phyloP scores from a whole-genome alignment of 2,113 vertebrate species.

The Myotis davidii region DNA sequence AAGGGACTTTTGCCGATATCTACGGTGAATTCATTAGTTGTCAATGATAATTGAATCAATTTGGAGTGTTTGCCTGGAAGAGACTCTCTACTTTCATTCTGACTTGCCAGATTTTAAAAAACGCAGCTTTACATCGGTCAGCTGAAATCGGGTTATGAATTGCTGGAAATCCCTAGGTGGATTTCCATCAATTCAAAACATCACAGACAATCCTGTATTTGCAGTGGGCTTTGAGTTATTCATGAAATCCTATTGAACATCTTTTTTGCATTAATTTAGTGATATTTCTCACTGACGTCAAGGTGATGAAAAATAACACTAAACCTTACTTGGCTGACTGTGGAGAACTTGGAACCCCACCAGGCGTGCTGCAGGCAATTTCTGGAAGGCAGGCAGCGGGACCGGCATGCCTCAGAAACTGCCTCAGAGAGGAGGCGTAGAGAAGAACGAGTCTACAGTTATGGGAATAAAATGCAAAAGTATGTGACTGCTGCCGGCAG shows the following conservation, averaged over 20 bases:
- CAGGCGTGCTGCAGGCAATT: constrained; percentile 74
- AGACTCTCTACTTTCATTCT: constrained; percentile 35
- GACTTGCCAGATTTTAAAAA: constrained; percentile 44
- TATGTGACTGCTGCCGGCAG: constrained; percentile 47
- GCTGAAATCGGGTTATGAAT: constrained; percentile 70
- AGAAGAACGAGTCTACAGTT: constrained; percentile 42
- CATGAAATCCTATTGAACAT: constrained; percentile 72
- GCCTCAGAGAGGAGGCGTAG: constrained; percentile 63
- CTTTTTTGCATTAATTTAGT: constrained; percentile 81
- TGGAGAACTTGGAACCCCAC: constrained; percentile 74
- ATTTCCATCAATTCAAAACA: constrained; percentile 70
- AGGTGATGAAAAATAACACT: constrained; percentile 80
- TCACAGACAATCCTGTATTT: constrained; percentile 65
- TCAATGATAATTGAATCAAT: constrained; percentile 67
- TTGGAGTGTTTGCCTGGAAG: constrained; percentile 49
- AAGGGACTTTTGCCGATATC: constrained; percentile 15
- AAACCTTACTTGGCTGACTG: constrained; percentile 76
- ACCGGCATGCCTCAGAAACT: constrained; percentile 53
- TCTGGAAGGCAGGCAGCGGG: constrained; percentile 68
- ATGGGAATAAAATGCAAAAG: constrained; percentile 48
- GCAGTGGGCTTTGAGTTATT: constrained; percentile 70
- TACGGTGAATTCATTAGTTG: constrained; percentile 58
- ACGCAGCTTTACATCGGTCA: constrained; percentile 38
- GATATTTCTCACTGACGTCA: constrained; percentile 81
- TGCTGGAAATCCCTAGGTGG: constrained; percentile 68